Base-by-base conservation (phyloP, 2,888 invertebrate genomes). In the Spialia ferax region DNA sequence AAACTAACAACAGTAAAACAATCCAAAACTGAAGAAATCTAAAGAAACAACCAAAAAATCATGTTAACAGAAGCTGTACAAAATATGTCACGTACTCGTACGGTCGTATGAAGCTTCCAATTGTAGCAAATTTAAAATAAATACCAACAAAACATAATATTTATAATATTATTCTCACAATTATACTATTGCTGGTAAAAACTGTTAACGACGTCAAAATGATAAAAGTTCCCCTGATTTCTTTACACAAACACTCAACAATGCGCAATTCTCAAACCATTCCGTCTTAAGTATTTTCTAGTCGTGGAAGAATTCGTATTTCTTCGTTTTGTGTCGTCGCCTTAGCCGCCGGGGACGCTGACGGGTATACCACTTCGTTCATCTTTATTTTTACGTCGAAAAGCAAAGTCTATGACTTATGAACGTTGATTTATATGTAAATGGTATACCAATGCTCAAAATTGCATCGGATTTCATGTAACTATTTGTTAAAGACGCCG, bases 291-390 rank as follows among this genome's bases (percentile, higher is more conserved):
- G 82, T 84, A 85, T 83, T 84, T 42, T 86, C 81, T 83, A 85
- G 82, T 79, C 79, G 83, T 81, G 78, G 75, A 78, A 80, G 82
- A 85, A 85, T 84, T 82, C 78, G 81, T 83, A 81, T 88, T 89
- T 87, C 76, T 82, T 88, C 86, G 82, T 89, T 89, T 91, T 90
- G 83, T 80, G 79, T 78, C 81, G 83, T 84, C 86, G 85, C 83
- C 81, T 82, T 79, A 79, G 80, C 84, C 83, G 82, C 77, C 79
- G 83, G 80, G 81, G 82, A 81, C 78, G 79, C 79, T 81, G 85
- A 83, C 84, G 79, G 83, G 75, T 20, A 73, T 78, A 77, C 78
- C 74, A 75, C 77, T 81, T 75, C 69, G 73, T 79, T 78, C 75
- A 75, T 82, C 85, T 80, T 88, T 87, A 83, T 86, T 86, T 85